A percentile compares a stretch with the other conserved stretches of the same genome.
Conservation (phyloP, 2,113 vertebrate genomes). For the Nettapus auritus region DNA sequence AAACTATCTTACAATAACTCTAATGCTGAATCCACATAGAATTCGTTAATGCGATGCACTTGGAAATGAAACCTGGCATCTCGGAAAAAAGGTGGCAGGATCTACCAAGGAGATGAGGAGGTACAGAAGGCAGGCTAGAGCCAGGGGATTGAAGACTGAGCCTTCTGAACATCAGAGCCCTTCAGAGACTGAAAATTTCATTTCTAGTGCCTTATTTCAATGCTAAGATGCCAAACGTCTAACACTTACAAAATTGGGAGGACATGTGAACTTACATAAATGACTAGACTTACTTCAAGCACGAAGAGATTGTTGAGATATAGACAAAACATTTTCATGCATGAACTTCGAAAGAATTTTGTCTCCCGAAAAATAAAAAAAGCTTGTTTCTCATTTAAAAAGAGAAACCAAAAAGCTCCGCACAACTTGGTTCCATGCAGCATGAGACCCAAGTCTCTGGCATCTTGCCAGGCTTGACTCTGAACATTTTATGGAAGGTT, state of each 20-base stretch:
- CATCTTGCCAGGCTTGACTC: slow-evolving; percentile 42
- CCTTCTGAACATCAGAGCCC: slow-evolving; percentile 18
- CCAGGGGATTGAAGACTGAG: neutral
- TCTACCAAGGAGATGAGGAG: neutral
- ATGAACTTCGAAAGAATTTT: neutral
- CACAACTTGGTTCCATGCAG: neutral
- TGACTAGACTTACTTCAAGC: neutral
- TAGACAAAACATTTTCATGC: neutral
- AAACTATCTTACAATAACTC: neutral
- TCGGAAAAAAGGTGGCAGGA: slow-evolving; percentile 23
- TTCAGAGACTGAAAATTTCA: neutral
- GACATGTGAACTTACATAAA: neutral
- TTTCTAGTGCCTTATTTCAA: neutral
- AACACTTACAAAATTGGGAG: neutral
- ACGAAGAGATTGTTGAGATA: neutral
- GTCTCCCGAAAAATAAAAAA: neutral
- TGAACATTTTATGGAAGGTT: slow-evolving; percentile 67
- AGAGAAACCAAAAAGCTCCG: neutral
- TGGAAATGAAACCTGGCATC: slow-evolving; percentile 22
- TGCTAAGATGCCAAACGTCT: neutral
- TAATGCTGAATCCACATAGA: neutral
- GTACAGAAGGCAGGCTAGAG: neutral
- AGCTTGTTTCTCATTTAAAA: slow-evolving; percentile 4
- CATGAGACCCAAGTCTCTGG: slow-evolving; percentile 22
- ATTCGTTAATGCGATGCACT: neutral